Evolutionary conservation across 53 echinoderm and acorn worm species (phyloP).

Genomic region (Luidia sarsii): DNA sequence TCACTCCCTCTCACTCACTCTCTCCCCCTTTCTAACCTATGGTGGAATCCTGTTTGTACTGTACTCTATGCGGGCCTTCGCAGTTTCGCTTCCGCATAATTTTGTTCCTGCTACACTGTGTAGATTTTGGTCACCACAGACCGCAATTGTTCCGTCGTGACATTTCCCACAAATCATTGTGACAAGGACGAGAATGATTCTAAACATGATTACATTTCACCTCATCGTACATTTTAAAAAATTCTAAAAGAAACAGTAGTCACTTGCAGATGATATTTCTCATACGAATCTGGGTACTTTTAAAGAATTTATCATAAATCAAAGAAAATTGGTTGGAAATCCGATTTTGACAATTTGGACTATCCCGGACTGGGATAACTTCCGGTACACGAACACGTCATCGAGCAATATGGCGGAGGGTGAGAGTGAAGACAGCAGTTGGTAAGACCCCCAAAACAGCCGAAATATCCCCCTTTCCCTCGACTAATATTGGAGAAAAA

Average conservation of each 20-base stretch:
- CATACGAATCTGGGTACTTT: no score
- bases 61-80: no score
- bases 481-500: no score
- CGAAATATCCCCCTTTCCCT: not conserved
- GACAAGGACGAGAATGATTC: not conserved
- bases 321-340: no score
- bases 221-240: no score
- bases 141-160: not conserved
- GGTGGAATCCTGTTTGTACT: no score
- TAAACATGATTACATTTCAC: not conserved
- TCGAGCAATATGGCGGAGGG: constrained; percentile 92
- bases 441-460: constrained; percentile 76
- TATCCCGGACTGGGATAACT: not conserved
- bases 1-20: no score
- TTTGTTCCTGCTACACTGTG: constrained; percentile 24
- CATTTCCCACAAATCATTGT: constrained; percentile 53
- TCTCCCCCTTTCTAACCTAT: no score
- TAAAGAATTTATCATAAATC: no score
- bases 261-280: no score
- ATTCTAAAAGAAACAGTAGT: no score
- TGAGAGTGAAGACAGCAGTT: constrained; percentile 86
- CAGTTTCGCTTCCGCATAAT: constrained; percentile 49
- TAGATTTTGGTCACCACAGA: constrained; percentile 21
- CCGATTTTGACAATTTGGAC: no score
- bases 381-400: constrained; percentile 70